Percentiles rank a stretch among this genome's conserved stretches.
These are phyloP conservation scores for Spodoptera littoralis DNA, from an alignment of 2,888 invertebrate species.

Conservation along the genomic window DNA sequence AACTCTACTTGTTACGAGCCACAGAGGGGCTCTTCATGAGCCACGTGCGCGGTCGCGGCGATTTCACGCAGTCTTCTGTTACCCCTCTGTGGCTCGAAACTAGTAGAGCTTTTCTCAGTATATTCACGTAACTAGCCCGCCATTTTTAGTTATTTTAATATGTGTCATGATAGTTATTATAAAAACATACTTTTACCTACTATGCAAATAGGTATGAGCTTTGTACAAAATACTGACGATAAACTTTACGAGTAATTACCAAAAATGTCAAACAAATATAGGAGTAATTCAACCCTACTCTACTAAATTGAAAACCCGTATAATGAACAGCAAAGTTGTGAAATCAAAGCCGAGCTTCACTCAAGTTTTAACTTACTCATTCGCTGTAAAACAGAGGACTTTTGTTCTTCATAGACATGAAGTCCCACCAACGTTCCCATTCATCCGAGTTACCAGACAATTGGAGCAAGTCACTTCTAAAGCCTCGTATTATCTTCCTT, in stretches of 20 bases:
- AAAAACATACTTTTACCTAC: too few relatives aligned
- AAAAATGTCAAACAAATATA: conserved; percentile 1
- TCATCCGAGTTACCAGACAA: conserved; percentile 41
- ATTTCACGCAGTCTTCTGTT: too few relatives aligned
- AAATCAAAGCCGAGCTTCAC: conserved; percentile 5
- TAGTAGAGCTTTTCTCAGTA: too few relatives aligned
- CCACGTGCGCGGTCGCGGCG: too few relatives aligned
- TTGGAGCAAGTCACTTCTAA: conserved; percentile 46
- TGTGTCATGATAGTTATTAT: too few relatives aligned
- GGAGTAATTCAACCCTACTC: neutral
- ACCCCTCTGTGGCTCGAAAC: too few relatives aligned
- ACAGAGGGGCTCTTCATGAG: too few relatives aligned
- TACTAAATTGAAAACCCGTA: conserved; percentile 10
- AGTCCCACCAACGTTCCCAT: conserved; percentile 42
- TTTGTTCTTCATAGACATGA: conserved; percentile 37
- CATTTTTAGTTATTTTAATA: too few relatives aligned
- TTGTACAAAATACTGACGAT: too few relatives aligned
- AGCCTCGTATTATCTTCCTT: conserved; percentile 38
- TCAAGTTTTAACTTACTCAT: conserved; percentile 20
- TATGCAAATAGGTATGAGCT: too few relatives aligned
- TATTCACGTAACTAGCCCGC: too few relatives aligned
- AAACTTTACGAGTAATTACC: conserved; percentile 7
- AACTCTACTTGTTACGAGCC: too few relatives aligned
- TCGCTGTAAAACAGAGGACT: conserved; percentile 22
- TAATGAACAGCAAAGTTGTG: conserved; percentile 1